Base-by-base conservation (phyloP, 2,797 vertebrate genomes). In the Lithobates pipiens region DNA sequence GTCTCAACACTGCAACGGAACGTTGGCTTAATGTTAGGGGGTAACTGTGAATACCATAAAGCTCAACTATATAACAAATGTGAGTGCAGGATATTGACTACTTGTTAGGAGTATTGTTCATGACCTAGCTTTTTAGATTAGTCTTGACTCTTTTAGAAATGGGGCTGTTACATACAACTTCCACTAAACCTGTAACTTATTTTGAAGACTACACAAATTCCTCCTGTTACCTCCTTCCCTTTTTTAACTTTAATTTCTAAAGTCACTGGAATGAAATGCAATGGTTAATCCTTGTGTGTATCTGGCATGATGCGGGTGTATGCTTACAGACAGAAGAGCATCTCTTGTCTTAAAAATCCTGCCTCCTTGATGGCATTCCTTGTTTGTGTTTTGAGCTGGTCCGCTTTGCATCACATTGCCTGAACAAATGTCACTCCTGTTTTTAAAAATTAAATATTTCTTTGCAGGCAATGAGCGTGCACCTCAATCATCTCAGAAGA, bases 371-470 rank as follows among this genome's bases (percentile, higher is more conserved):
- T 69, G 25, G 46, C 84, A 71, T 81, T 86, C 71, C 61, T 70
- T 71, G 73, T 36, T 57, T 71, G 15, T 71, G 69, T 76, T 25
- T 36, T 25, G 29, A 65, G 68, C 74, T 76, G 50, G 46, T 63
- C 75, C 23, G 50, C 85, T 82, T 77, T 50, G 78, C 73, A 77
- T 34, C 65, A 34, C 50, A 63, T 21, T 86, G 74, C 85, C 74
- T 73, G 74, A 67, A 77, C 39, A 67, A 63, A 82, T 42, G 54
- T 32, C 27, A 34, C 65, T 57, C 65, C 39, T n/a, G 8, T 75
- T 76, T 74, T 77, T 23, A 61, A 61, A 29, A 27, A 25, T 11
- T 25, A 25, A 74, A 61, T 36, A 10, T 36, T 32, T 63, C 67
- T 85, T 27, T 27, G 39, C 50, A 75, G 44, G 42, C 73, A 73